phyloP scores from a whole-genome alignment of 2,113 vertebrate species.

The Urocitellus parryii region DNA sequence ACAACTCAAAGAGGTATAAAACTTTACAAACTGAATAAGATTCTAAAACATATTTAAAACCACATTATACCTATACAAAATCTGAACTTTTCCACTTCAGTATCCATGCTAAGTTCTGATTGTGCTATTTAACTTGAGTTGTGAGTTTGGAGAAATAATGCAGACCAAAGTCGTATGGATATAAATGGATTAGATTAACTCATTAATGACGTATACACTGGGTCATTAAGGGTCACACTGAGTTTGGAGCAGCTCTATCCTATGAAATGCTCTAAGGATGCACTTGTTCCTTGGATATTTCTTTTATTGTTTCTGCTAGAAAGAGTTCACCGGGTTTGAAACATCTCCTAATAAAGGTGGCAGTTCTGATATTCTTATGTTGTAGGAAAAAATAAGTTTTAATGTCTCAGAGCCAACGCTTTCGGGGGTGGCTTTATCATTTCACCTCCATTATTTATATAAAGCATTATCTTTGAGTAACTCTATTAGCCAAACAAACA shows the following conservation, averaged over 20 bases:
- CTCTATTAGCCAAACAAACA: not conserved
- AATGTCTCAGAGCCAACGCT: not conserved
- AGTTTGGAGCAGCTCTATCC: not conserved
- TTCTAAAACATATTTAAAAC: not conserved
- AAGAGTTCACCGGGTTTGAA: not conserved
- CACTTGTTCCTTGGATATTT: not conserved
- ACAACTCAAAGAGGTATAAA: slow-evolving; percentile 9
- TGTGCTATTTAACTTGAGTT: not conserved
- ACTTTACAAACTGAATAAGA: not conserved
- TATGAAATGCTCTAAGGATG: not conserved
- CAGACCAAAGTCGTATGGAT: not conserved
- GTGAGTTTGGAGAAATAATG: slow-evolving; percentile 20
- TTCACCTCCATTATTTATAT: not conserved
- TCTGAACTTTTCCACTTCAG: not conserved
- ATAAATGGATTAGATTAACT: not conserved
- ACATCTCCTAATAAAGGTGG: not conserved
- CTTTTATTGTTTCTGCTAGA: not conserved
- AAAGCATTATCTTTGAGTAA: not conserved
- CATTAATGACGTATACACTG: not conserved
- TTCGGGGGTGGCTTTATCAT: not conserved
- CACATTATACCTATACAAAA: not conserved
- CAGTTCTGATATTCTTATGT: not conserved
- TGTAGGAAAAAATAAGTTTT: not conserved
- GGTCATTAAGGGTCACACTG: not conserved
- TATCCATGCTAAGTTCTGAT: not conserved